These are phyloP conservation scores for Julus scanicus DNA, from an alignment of 2,888 invertebrate genomes.

Conservation along the genomic window DNA sequence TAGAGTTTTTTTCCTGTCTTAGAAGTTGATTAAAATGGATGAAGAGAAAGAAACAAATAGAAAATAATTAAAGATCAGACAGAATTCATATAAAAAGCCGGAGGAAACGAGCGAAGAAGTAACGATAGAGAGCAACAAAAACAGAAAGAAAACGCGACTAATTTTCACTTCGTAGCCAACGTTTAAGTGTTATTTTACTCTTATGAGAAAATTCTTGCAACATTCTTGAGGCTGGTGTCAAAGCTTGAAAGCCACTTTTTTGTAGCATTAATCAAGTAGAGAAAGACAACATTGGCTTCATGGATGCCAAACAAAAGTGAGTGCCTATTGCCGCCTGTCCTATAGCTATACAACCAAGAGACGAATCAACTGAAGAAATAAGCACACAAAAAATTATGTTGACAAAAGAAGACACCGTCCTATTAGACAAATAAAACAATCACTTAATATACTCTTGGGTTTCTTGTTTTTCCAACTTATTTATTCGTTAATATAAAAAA, in stretches of 20 bases:
- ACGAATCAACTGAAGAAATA: conserved; percentile 4
- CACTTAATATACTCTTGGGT: conserved; percentile 14
- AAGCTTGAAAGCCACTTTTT: conserved; percentile 10
- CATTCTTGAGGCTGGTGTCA: conserved; percentile 47
- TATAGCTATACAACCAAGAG: background rate
- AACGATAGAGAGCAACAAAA: background rate
- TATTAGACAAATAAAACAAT: conserved; percentile 40
- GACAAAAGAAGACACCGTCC: conserved; percentile 23
- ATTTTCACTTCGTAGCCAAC: conserved; percentile 31
- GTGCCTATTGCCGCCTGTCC: background rate
- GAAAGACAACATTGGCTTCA: conserved; percentile 36
- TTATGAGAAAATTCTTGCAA: conserved; percentile 17
- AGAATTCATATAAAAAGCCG: conserved; percentile 38
- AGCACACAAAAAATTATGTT: background rate
- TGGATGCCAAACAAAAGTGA: background rate
- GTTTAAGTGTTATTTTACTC: conserved; percentile 37
- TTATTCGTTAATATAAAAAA: background rate
- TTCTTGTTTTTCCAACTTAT: conserved; percentile 38
- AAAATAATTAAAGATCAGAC: conserved; percentile 43
- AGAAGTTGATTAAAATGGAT: conserved; percentile 25
- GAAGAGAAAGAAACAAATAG: conserved; percentile 34
- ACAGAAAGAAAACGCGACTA: conserved; percentile 15
- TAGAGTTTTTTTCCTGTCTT: background rate
- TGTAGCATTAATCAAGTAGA: conserved; percentile 40
- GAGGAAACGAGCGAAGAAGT: background rate